Evolutionary conservation across 2,888 invertebrate genomes (phyloP).

Genomic region (Lordiphosa fenestrarum): DNA sequence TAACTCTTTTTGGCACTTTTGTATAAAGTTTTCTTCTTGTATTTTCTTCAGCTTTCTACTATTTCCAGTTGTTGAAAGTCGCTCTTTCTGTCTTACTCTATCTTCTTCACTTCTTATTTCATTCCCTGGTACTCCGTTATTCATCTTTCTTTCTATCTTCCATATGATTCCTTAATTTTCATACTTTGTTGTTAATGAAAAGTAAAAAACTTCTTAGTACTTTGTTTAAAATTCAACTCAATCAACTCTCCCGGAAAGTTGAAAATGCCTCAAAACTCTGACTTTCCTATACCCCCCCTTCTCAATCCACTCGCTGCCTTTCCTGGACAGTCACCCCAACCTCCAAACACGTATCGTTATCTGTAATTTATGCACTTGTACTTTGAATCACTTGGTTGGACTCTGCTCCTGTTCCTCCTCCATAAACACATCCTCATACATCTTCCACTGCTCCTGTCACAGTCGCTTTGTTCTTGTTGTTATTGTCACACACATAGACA

Average conservation of each 20-base stretch:
- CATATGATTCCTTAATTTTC: too few relatives aligned
- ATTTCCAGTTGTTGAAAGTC: too few relatives aligned
- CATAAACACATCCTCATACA: slow-evolving; percentile 7
- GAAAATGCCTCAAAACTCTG: too few relatives aligned
- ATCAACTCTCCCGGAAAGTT: neutral
- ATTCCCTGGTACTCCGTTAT: too few relatives aligned
- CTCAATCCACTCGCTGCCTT: neutral
- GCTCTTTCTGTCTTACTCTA: too few relatives aligned
- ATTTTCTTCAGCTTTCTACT: too few relatives aligned
- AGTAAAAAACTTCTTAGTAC: too few relatives aligned
- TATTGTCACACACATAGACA: slow-evolving; percentile 44
- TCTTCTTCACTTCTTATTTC: too few relatives aligned
- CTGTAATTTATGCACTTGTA: slow-evolving; percentile 76
- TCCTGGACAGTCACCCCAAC: slow-evolving; percentile 17
- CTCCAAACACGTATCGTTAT: slow-evolving; percentile 59
- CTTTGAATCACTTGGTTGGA: slow-evolving; percentile 66
- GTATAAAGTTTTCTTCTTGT: too few relatives aligned
- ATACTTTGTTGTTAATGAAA: too few relatives aligned
- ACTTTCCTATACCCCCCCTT: neutral
- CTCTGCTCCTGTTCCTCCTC: slow-evolving; percentile 10
- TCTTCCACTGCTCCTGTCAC: slow-evolving; percentile 15
- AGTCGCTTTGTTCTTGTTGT: slow-evolving; percentile 31
- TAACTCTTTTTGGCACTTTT: too few relatives aligned
- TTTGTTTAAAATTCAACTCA: neutral
- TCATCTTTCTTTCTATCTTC: too few relatives aligned